A percentile compares a stretch with the other conserved stretches of the same genome.
Conservation (phyloP, 2,888 invertebrate genomes). For the Drosophila kanekoi region DNA sequence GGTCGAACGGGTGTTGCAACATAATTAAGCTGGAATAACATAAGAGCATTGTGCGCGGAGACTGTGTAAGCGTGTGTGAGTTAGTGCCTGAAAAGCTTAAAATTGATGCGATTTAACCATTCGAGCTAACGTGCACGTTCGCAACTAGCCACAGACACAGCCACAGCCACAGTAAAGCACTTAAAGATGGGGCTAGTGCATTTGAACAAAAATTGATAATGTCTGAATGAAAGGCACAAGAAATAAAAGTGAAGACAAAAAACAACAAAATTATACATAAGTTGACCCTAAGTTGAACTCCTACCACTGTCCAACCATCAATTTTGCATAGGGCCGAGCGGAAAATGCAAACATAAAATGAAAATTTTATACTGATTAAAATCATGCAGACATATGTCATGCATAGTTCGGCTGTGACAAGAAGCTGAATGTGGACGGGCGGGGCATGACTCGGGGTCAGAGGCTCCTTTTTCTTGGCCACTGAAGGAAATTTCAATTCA, state of each 20-base stretch:
- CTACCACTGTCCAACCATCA: slow-evolving; percentile 12
- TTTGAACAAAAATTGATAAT: slow-evolving; percentile 22
- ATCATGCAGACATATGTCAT: slow-evolving; percentile 55
- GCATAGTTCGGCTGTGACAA: slow-evolving; percentile 34
- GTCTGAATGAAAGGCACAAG: slow-evolving; percentile 18
- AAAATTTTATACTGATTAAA: slow-evolving; percentile 77
- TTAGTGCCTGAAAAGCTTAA: slow-evolving; percentile 58
- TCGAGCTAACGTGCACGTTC: slow-evolving; percentile 30
- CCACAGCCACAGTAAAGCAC: slow-evolving; percentile 6
- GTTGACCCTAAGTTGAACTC: slow-evolving; percentile 5
- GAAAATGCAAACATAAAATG: slow-evolving; percentile 36
- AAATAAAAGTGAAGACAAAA: slow-evolving; percentile 8
- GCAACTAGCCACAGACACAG: not conserved
- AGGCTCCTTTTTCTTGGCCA: slow-evolving; percentile 53
- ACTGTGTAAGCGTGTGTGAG: slow-evolving; percentile 9
- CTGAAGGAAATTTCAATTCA: slow-evolving; percentile 71
- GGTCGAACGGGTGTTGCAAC: slow-evolving; percentile 68
- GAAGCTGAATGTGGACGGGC: slow-evolving; percentile 3
- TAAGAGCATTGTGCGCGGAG: slow-evolving; percentile 52
- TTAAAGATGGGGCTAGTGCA: slow-evolving; percentile 39
- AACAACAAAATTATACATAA: slow-evolving; percentile 16
- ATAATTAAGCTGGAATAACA: slow-evolving; percentile 79
- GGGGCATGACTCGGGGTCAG: slow-evolving; percentile 14
- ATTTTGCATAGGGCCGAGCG: slow-evolving; percentile 22
- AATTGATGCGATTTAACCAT: slow-evolving; percentile 62